Base-by-base conservation (phyloP, 2,113 vertebrate species). In the Albula goreensis region DNA sequence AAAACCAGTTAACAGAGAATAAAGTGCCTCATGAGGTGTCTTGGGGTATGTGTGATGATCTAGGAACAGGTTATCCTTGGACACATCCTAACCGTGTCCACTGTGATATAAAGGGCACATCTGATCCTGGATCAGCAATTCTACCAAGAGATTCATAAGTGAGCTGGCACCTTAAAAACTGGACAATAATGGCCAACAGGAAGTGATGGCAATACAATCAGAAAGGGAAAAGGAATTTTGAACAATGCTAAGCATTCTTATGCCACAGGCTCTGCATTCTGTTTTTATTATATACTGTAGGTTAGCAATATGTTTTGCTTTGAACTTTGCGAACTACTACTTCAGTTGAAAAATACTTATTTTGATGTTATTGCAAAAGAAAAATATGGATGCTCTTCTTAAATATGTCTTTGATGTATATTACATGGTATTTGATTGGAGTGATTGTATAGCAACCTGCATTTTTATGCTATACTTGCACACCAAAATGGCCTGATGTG, bases 1-100 rank as follows among this genome's bases (percentile, higher is more conserved):
- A 83, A 63, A 82, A 70, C 82, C 80, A 88, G 77, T 79, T 74
- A 8, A 74, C 31, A 25, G 6, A n/a, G 70, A 10, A 74, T 74
- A 8, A n/a, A 74, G 31, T 41, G 31, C 31, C 31, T 41, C 31
- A 41, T 41, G 31, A 41, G 31, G 31, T 41, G 31, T 41, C 31
- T 41, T 41, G 31, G 31, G 31, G 31, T 41, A 41, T 41, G 31
- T 41, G 31, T 41, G 31, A 41, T 41, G 31, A 41, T 41, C 31
- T 41, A 41, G 31, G 31, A 41, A 41, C 31, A 41, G 31, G 31
- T 41, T 41, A 41, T 41, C 31, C 31, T 41, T 41, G 31, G 31
- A 41, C 31, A 41, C 31, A 41, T 41, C 31, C 31, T 41, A 41
- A 41, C 31, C 1, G 31, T 41, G 31, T 41, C 31, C 31, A 41